These are phyloP conservation scores for Platycnemis pennipes DNA, from an alignment of 2,888 invertebrate species.

Conservation along the genomic window DNA sequence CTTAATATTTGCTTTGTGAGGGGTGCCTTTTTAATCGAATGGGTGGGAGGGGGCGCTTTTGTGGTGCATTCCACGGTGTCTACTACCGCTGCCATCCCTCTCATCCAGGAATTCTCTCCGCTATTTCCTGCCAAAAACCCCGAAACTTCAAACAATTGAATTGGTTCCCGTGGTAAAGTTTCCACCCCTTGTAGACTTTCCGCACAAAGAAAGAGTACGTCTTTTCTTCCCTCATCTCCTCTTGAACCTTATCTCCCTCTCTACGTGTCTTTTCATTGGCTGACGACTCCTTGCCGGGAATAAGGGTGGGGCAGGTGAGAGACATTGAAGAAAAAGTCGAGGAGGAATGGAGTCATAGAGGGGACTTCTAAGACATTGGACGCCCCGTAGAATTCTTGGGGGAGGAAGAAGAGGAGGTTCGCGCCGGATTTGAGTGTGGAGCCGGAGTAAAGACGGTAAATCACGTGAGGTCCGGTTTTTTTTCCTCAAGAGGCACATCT, in stretches of 20 bases:
- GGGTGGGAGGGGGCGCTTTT: neutral
- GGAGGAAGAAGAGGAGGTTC: neutral
- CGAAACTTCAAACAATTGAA: constrained; percentile 49
- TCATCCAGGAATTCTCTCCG: neutral
- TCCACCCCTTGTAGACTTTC: constrained; percentile 54
- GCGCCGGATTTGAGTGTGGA: neutral
- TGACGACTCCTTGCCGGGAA: neutral
- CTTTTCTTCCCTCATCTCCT: neutral
- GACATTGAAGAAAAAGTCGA: neutral
- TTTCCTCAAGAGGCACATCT: neutral
- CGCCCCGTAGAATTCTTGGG: neutral
- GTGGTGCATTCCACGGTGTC: constrained; percentile 26
- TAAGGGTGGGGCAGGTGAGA: neutral
- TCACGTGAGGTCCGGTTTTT: neutral
- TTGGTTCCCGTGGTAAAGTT: constrained; percentile 35
- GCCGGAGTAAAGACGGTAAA: neutral
- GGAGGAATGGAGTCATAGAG: neutral
- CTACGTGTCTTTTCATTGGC: neutral
- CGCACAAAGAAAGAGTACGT: constrained; percentile 29
- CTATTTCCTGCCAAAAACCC: neutral
- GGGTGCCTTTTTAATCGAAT: constrained; percentile 40
- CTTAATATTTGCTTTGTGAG: constrained; percentile 63
- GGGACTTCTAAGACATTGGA: neutral
- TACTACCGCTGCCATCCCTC: neutral
- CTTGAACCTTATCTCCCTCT: neutral